A percentile compares a stretch with the other conserved stretches of the same genome.
These are phyloP conservation scores for Paramormyrops kingsleyae DNA, from an alignment of 2,113 vertebrate genomes.

Conservation along the genomic window DNA sequence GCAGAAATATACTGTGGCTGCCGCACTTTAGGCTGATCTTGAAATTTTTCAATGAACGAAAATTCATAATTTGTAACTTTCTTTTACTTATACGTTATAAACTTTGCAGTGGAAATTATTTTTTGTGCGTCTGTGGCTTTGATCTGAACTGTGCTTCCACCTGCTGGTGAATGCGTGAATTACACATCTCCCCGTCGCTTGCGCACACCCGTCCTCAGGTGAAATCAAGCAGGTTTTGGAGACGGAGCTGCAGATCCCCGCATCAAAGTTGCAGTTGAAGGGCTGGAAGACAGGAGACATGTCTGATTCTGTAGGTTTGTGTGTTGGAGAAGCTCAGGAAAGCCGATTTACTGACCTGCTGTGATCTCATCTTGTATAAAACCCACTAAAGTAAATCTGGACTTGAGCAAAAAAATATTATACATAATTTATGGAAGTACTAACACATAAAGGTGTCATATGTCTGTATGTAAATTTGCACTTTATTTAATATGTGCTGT, in stretches of 20 bases:
- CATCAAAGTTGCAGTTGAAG: constrained; percentile 95
- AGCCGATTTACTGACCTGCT: not conserved
- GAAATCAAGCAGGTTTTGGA: constrained; percentile 91
- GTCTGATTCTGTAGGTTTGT: constrained; percentile 84
- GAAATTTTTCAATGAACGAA: not conserved
- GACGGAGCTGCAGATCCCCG: constrained; percentile 86
- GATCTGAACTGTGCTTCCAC: not conserved
- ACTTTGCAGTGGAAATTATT: not conserved
- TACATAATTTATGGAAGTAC: not conserved
- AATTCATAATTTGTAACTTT: not conserved
- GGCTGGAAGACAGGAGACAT: constrained; percentile 96
- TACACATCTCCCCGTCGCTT: not conserved
- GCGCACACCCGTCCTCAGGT: constrained; percentile 54
- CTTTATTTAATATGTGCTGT: not conserved
- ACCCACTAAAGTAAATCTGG: not conserved
- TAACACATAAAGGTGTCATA: not conserved
- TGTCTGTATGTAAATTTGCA: not conserved
- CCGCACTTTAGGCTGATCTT: not conserved
- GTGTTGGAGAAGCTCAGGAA: not conserved
- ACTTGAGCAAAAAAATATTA: not conserved
- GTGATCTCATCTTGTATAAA: not conserved
- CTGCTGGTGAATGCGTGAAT: constrained; percentile 16
- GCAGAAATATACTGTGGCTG: not conserved
- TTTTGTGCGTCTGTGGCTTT: not conserved
- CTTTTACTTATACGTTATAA: not conserved